Conservation (phyloP, 1,140 invertebrate genomes). For the Campodea augens region DNA sequence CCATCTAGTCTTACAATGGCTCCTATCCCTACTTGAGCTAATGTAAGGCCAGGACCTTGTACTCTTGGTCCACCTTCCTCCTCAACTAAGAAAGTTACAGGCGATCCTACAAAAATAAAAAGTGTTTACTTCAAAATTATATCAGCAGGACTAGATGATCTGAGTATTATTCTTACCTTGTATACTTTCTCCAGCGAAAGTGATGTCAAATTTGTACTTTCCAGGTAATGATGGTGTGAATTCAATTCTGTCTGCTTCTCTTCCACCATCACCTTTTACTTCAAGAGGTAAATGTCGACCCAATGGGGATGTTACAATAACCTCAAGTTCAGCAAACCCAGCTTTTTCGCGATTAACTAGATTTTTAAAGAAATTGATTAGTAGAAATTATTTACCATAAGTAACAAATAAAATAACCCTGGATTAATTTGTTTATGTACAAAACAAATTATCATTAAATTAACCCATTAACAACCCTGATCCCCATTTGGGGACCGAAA, state of each 20-base stretch:
- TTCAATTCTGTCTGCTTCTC: constrained; percentile 52
- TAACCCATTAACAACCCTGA: too few species aligned
- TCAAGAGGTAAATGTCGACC: constrained; percentile 67
- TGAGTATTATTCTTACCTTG: constrained; percentile 21
- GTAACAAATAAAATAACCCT: too few species aligned
- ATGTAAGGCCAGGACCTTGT: constrained; percentile 23
- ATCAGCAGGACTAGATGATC: constrained; percentile 8
- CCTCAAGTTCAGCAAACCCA: constrained; percentile 73
- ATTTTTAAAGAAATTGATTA: constrained; percentile 17
- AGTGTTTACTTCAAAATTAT: constrained; percentile 7
- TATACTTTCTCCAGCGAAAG: constrained; percentile 56
- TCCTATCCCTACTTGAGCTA: constrained; percentile 21
- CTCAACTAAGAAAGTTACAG: constrained; percentile 36
- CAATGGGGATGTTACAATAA: constrained; percentile 71
- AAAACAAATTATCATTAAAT: too few species aligned
- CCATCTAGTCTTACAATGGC: constrained; percentile 24
- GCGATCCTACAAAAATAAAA: constrained; percentile 27
- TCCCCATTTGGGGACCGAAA: too few species aligned
- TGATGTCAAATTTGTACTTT: constrained; percentile 70
- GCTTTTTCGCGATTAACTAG: constrained; percentile 68
- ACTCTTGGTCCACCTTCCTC: constrained; percentile 38
- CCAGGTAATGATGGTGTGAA: constrained; percentile 73
- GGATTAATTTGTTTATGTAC: too few species aligned
- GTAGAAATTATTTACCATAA: too few species aligned
- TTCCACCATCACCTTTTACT: constrained; percentile 49